Base-by-base conservation (phyloP, 2,797 vertebrate genomes). In the Gymnothorax javanicus region DNA sequence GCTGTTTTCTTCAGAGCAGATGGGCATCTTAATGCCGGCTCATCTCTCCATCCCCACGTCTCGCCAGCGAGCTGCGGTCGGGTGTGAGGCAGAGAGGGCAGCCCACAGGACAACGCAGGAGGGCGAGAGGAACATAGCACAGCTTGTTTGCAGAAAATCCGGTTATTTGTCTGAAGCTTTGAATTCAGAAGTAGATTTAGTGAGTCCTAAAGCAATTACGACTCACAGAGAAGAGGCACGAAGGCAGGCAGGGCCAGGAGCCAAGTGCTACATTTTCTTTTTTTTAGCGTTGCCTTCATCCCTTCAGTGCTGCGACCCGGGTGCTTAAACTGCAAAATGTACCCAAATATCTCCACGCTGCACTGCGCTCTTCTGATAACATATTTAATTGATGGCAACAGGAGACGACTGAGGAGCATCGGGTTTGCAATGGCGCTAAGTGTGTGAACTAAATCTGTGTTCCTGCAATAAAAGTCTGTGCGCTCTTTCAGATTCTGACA, bases 81-180 rank as follows among this genome's bases (percentile, higher is more conserved):
- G 91, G 95, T 93, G 95, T 91, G 96, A 94, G 95, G 92, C 91
- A 85, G 86, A 93, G 90, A 89, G 90, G 91, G 90, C 91, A 92
- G 92, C 95, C 95, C 95, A 54, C 90, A 96, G 96, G 95, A 96
- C 92, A 94, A 90, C 91, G 90, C 91, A 91, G 93, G 94, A 96
- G 95, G 95, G 94, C 92, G 92, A 95, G 92, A 95, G 94, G 91
- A 95, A 95, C 96, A 95, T 93, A 96, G 94, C 97, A 97, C 96
- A 97, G 96, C 95, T 95, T 97, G 96, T 96, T 96, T 96, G 93
- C 95, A 93, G 94, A 94, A 96, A 96, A 96, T 96, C 96, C 96
- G 96, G 96, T 97, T 97, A 97, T 96, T 96, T 95, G 95, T 95
- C 94, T 93, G 93, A 95, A 95, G 95, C 94, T 95, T 97, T 96